Percentiles rank a stretch among this genome's conserved stretches.
Evolutionary conservation across 1,140 invertebrate genomes (phyloP).

Genomic region (Diabrotica virgifera): DNA sequence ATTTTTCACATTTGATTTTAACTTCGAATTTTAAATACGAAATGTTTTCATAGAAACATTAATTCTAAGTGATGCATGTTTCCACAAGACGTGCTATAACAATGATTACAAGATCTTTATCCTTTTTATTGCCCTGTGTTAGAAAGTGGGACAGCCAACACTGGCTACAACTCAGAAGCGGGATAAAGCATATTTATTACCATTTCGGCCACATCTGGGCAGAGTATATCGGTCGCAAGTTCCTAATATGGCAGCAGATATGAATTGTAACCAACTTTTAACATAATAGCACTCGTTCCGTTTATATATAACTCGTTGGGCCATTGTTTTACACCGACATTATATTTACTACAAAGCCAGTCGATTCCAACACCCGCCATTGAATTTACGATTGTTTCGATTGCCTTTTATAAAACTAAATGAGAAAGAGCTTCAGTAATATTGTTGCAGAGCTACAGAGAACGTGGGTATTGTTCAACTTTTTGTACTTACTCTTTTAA

Average conservation of each 20-base stretch:
- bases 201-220: constrained; percentile 25
- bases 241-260: constrained; percentile 32
- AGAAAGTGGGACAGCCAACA: constrained; percentile 5
- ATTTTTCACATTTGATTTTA: too few species aligned
- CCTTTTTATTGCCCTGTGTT: background rate
- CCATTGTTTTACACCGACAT: constrained; percentile 21
- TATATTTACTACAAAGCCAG: constrained; percentile 18
- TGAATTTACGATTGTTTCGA: constrained; percentile 13
- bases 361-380: constrained; percentile 4
- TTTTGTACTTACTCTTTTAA: too few species aligned
- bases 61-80: too few species aligned
- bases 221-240: constrained; percentile 13
- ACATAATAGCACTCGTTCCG: constrained; percentile 25
- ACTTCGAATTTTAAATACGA: too few species aligned
- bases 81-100: too few species aligned
- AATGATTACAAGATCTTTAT: too few species aligned
- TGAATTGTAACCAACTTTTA: constrained; percentile 29
- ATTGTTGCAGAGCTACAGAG: too few species aligned
- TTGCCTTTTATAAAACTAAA: constrained; percentile 10
- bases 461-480: too few species aligned
- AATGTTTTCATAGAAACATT: too few species aligned
- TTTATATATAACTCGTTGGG: constrained; percentile 23
- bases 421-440: background rate
- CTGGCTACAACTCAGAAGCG: constrained; percentile 19
- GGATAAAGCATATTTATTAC: constrained; percentile 24